phyloP scores from a whole-genome alignment of 2,113 vertebrate species.

The Bettongia penicillata region DNA sequence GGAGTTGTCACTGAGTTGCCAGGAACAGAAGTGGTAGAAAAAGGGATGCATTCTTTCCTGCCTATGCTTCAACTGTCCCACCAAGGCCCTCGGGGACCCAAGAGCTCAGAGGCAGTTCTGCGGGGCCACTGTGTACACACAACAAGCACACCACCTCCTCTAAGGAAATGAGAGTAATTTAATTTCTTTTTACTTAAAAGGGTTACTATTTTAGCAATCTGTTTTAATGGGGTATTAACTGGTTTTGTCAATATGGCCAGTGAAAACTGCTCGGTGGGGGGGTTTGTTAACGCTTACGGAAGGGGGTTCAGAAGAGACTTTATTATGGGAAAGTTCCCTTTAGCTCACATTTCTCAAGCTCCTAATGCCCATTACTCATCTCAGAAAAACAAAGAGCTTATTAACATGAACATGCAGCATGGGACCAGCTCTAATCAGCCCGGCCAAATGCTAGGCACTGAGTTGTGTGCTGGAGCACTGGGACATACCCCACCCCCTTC shows the following conservation, averaged over 20 bases:
- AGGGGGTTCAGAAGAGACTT: background rate
- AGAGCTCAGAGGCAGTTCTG: background rate
- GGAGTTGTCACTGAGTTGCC: background rate
- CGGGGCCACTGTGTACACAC: background rate
- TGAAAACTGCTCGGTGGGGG: background rate
- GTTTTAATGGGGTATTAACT: background rate
- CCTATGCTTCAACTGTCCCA: background rate
- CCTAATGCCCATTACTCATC: slow-evolving; percentile 69
- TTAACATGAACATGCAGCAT: slow-evolving; percentile 74
- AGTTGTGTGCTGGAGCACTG: slow-evolving; percentile 32
- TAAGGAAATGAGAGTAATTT: background rate
- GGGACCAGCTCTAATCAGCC: slow-evolving; percentile 61
- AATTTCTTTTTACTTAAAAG: background rate
- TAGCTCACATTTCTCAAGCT: background rate
- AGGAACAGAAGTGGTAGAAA: background rate
- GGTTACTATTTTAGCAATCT: background rate
- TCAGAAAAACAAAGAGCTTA: slow-evolving; percentile 66
- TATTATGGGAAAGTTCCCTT: background rate
- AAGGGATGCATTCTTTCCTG: background rate
- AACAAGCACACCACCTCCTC: background rate
- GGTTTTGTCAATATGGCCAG: background rate
- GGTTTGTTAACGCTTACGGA: slow-evolving; percentile 21
- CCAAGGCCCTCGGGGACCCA: background rate
- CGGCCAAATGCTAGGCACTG: slow-evolving; percentile 12
- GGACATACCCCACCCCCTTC: background rate